Conservation (phyloP, 2,113 vertebrate species). For the Narcine bancroftii region DNA sequence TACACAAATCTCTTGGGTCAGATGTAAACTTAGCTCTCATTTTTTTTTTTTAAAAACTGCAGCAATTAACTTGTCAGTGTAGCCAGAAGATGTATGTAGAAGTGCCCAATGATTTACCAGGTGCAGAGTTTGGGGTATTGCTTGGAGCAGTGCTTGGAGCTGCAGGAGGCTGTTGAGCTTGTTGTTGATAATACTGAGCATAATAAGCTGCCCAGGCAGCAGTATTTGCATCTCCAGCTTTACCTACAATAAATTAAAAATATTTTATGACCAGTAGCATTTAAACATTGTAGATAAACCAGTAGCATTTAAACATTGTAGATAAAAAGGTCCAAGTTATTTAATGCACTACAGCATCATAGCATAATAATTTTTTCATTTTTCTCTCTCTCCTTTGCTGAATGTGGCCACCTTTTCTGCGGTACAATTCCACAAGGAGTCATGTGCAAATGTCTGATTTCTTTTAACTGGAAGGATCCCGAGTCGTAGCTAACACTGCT, state of each 20-base stretch:
- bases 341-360: background rate
- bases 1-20: slow-evolving; percentile 3
- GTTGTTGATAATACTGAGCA: slow-evolving; percentile 94
- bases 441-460: background rate
- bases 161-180: slow-evolving; percentile 82
- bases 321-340: slow-evolving; percentile 31
- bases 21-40: slow-evolving; percentile 23
- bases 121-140: slow-evolving; percentile 82
- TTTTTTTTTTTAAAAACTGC: slow-evolving; percentile 9
- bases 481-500: background rate
- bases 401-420: background rate
- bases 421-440: background rate
- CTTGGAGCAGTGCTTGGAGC: slow-evolving; percentile 77
- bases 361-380: background rate
- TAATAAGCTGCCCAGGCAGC: slow-evolving; percentile 98
- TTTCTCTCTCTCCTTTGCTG: background rate
- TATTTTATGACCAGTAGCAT: background rate
- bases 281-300: slow-evolving; percentile 30
- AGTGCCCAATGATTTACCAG: slow-evolving; percentile 66
- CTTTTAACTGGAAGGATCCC: background rate
- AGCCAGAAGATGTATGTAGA: slow-evolving; percentile 28
- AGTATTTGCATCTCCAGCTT: slow-evolving; percentile 75
- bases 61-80: slow-evolving; percentile 23
- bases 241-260: slow-evolving; percentile 32
- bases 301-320: background rate